Conservation (phyloP, 1,140 invertebrate genomes). For the Oreohelix idahoensis region DNA sequence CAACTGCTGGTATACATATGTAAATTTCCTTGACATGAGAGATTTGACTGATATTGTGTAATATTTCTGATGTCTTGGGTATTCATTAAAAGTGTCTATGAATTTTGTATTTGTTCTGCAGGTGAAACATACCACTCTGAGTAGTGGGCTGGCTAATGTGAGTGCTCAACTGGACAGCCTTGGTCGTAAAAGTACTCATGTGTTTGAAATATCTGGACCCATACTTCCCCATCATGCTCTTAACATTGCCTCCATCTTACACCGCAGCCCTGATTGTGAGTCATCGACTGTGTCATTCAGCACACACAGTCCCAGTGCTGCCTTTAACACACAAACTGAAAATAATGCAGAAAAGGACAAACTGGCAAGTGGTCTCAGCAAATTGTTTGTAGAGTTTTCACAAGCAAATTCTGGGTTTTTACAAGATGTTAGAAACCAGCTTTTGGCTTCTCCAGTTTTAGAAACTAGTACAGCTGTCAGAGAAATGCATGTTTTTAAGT, state of each 20-base stretch:
- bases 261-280: neutral
- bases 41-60: too few species aligned
- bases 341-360: slow-evolving; percentile 20
- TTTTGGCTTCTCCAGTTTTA: neutral
- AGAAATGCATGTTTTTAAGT: neutral
- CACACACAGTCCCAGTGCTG: slow-evolving; percentile 37
- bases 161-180: neutral
- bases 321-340: slow-evolving; percentile 34
- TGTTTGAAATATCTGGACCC: slow-evolving; percentile 43
- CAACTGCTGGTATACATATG: slow-evolving; percentile 79
- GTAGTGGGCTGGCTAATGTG: neutral
- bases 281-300: slow-evolving; percentile 15
- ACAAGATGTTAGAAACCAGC: slow-evolving; percentile 6
- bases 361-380: neutral
- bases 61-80: neutral
- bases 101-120: neutral
- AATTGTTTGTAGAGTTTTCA: slow-evolving; percentile 22
- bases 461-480: neutral
- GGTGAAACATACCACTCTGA: neutral
- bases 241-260: slow-evolving; percentile 33
- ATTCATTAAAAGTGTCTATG: neutral
- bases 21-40: slow-evolving; percentile 83
- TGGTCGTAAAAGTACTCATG: neutral
- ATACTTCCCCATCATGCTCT: slow-evolving; percentile 42
- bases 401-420: slow-evolving; percentile 16